A percentile compares a stretch with the other conserved stretches of the same genome.
Conservation (phyloP, 2,113 vertebrate species). For the Chiloscyllium plagiosum region DNA sequence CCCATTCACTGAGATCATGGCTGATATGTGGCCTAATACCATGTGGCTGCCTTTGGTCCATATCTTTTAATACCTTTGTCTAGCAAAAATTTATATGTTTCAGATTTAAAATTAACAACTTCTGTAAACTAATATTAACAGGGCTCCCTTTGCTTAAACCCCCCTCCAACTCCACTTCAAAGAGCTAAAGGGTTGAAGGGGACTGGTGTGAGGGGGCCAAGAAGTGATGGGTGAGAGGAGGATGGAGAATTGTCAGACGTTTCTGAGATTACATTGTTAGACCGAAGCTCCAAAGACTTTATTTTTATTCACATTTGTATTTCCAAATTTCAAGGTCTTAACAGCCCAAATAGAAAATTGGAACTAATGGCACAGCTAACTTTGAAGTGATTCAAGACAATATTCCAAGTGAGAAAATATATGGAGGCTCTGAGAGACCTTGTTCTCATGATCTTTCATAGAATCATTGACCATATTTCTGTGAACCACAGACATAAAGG, state of each 20-base stretch:
- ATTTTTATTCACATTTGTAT: background rate
- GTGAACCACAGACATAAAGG: background rate
- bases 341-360: background rate
- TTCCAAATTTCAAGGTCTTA: background rate
- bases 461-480: background rate
- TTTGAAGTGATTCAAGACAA: background rate
- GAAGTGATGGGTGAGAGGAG: background rate
- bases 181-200: background rate
- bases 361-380: background rate
- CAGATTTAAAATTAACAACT: no score
- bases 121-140: background rate
- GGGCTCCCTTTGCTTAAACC: background rate
- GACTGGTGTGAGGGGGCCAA: background rate
- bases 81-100: no score
- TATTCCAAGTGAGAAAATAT: background rate
- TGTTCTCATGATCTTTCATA: background rate
- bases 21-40: no score
- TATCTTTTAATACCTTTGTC: no score
- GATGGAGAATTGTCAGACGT: background rate
- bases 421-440: background rate
- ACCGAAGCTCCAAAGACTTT: background rate
- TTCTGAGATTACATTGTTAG: background rate
- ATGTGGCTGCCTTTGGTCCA: no score
- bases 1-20: no score
- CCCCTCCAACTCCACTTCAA: background rate